Conservation (phyloP, 2,888 invertebrate genomes). For the Thereva nobilitata region DNA sequence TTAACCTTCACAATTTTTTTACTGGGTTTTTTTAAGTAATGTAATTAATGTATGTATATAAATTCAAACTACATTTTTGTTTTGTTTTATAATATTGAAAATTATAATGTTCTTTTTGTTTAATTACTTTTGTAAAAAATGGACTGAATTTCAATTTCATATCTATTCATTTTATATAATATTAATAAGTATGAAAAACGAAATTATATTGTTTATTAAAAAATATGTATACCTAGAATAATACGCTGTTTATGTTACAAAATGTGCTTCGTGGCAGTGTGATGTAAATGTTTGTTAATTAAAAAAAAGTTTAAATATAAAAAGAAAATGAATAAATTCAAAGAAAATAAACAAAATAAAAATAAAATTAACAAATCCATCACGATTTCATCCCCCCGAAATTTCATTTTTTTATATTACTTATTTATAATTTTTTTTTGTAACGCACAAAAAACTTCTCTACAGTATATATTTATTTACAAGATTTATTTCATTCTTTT, state of each 20-base stretch:
- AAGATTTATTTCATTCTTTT: slow-evolving; percentile 1
- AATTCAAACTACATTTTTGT: neutral
- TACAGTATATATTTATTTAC: slow-evolving; percentile 15
- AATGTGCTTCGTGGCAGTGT: slow-evolving; percentile 32
- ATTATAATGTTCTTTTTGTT: no score
- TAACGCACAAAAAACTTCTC: slow-evolving; percentile 31
- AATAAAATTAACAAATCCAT: no score
- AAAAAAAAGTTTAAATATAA: neutral
- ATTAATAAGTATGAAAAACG: neutral
- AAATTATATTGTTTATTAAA: neutral
- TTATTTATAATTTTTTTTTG: slow-evolving; percentile 4
- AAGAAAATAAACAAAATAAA: no score
- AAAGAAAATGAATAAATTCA: no score
- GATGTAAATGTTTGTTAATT: slow-evolving; percentile 5
- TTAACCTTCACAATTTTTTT: no score
- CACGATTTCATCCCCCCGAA: no score
- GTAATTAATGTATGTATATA: neutral
- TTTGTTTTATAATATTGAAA: neutral
- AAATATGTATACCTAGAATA: neutral
- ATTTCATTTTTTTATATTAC: neutral
- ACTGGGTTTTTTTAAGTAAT: no score
- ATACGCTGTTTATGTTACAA: neutral
- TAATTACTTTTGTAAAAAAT: neutral
- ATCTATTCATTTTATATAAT: neutral
- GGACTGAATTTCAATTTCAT: neutral